phyloP scores from a whole-genome alignment of 2,113 vertebrate genomes.

The Perognathus longimembris region DNA sequence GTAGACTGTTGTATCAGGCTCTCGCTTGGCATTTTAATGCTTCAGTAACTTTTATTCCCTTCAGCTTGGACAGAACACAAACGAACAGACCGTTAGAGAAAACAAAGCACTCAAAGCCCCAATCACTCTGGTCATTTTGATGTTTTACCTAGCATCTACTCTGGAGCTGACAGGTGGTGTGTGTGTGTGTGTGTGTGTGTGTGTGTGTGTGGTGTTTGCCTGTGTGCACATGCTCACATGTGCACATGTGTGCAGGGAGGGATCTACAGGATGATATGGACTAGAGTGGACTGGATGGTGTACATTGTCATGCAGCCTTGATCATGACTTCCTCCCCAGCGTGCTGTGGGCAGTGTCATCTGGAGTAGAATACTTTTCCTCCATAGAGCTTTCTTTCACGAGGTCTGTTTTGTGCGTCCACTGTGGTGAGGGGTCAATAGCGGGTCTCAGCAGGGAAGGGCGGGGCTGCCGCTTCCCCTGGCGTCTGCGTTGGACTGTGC shows the following conservation, averaged over 20 bases:
- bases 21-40: not conserved
- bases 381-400: not conserved
- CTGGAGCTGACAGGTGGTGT: not conserved
- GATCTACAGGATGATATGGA: fast-evolving
- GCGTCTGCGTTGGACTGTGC: not conserved
- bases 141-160: not conserved
- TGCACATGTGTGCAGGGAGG: no score
- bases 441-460: not conserved
- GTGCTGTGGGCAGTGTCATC: not conserved
- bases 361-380: no score
- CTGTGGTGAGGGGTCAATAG: fast-evolving
- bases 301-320: no score
- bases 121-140: not conserved
- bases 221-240: no score
- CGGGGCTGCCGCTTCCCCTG: no score
- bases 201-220: no score
- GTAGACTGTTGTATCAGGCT: not conserved
- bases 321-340: not conserved
- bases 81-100: not conserved
- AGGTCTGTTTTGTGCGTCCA: not conserved
- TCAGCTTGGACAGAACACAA: not conserved
- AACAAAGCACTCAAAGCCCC: not conserved
- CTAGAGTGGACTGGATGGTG: fast-evolving
- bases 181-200: not conserved
- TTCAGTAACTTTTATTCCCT: not conserved